Conservation (phyloP, 2,113 vertebrate species). For the Sylvilagus bachmani region DNA sequence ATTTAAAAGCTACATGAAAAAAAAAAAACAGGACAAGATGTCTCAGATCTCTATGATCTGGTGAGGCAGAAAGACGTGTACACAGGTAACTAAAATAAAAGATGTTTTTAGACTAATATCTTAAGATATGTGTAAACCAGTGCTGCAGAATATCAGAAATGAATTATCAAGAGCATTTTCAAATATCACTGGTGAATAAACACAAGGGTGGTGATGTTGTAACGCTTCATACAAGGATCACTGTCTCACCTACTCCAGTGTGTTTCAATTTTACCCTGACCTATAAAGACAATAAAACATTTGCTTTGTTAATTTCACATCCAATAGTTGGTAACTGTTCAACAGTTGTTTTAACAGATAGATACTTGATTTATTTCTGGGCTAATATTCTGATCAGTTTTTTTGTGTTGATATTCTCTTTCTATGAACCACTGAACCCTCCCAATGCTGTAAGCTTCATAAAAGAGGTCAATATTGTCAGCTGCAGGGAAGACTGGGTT, state of each 20-base stretch:
- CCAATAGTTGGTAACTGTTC: constrained; percentile 1
- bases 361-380: background rate
- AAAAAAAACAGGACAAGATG: background rate
- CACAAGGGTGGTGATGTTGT: background rate
- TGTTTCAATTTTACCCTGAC: background rate
- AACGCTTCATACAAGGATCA: constrained; percentile 3
- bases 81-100: background rate
- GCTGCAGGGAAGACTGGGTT: background rate
- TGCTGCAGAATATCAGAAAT: constrained; percentile 49
- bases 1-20: background rate
- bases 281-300: background rate
- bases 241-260: background rate
- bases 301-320: constrained; percentile 58
- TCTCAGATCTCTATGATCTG: background rate
- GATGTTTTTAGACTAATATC: background rate
- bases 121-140: background rate
- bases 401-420: constrained; percentile 1
- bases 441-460: background rate
- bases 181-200: background rate
- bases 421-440: background rate
- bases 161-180: background rate
- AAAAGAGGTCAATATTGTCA: background rate
- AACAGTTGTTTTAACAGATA: background rate
- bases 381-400: constrained; percentile 30
- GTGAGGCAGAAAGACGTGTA: background rate